Conservation (phyloP, 2,113 vertebrate species). For the Bubo blakistoni region DNA sequence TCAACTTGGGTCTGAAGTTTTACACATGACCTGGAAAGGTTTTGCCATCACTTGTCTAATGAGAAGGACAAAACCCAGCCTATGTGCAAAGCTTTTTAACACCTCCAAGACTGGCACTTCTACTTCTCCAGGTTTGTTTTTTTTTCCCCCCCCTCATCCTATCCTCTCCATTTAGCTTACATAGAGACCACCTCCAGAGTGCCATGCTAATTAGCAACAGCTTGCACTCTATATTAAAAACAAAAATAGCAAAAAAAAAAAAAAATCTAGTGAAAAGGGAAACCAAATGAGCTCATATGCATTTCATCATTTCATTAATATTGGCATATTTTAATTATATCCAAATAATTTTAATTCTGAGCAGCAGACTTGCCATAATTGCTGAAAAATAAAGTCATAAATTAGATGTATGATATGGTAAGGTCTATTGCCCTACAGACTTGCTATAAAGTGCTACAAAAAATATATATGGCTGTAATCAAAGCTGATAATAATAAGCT, state of each 20-base stretch:
- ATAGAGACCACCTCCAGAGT: neutral
- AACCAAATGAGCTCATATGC: neutral
- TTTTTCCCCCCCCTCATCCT: neutral
- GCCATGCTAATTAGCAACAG: slow-evolving; percentile 32
- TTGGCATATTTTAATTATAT: neutral
- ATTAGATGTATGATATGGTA: neutral
- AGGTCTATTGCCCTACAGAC: neutral
- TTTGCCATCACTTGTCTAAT: neutral
- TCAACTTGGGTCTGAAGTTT: neutral
- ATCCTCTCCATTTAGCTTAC: neutral
- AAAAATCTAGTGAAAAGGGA: neutral
- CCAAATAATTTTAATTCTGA: neutral
- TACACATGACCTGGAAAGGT: neutral
- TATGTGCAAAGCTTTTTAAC: neutral
- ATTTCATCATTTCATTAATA: neutral
- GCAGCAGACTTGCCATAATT: neutral
- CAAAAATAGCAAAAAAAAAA: neutral
- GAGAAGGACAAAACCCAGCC: neutral
- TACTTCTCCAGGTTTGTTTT: neutral
- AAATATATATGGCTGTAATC: neutral
- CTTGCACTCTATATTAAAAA: neutral
- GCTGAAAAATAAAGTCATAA: neutral
- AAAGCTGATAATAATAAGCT: neutral
- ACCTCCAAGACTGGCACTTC: neutral
- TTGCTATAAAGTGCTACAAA: neutral